phyloP scores from a whole-genome alignment of 2,113 vertebrate genomes.

The Pterocles orientalis region DNA sequence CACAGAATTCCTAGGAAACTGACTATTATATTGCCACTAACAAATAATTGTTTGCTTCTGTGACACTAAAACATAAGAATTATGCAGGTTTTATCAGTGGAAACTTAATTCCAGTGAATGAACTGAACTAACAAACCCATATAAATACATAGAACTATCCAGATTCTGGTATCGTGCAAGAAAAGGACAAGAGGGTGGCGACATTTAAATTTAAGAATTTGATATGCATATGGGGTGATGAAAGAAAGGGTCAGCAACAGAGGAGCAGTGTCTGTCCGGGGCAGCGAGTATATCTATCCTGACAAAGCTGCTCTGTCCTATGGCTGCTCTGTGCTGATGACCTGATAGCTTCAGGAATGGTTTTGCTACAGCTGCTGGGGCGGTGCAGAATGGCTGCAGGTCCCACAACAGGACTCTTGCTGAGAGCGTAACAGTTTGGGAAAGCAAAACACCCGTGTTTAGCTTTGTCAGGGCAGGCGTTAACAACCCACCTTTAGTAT shows the following conservation, averaged over 20 bases:
- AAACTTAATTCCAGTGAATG: background rate
- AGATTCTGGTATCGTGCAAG: background rate
- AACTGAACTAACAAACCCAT: background rate
- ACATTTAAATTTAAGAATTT: background rate
- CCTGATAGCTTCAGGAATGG: background rate
- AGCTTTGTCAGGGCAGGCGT: background rate
- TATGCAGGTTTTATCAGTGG: background rate
- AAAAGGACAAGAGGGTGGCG: background rate
- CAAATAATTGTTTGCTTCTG: background rate
- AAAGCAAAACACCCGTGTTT: background rate
- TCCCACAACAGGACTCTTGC: background rate
- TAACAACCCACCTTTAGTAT: rapidly evolving
- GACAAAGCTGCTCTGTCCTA: background rate
- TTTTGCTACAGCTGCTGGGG: background rate
- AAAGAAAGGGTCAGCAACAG: background rate
- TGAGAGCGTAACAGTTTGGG: background rate
- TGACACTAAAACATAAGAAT: background rate
- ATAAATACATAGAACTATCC: background rate
- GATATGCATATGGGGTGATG: no score
- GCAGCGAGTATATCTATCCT: background rate
- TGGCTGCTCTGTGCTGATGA: background rate
- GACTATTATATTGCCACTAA: background rate
- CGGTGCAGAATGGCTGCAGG: background rate
- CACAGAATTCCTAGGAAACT: background rate
- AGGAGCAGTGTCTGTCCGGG: background rate